Evolutionary conservation across 2,888 invertebrate species (phyloP), one percentile per base, ranked within the genome.

Genomic region (Bombyx huttoni): DNA sequence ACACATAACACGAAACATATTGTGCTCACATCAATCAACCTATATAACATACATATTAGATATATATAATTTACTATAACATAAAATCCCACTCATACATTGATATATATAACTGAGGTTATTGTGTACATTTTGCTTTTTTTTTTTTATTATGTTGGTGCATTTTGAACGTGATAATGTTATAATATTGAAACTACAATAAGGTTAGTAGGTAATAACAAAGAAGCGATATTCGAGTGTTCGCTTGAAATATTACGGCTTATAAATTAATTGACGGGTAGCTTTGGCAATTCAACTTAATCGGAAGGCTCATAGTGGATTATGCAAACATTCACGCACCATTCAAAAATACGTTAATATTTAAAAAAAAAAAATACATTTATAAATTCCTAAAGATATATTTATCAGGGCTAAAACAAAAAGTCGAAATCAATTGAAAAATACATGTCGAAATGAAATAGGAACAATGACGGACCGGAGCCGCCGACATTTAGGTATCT

Each of bases 201-300:
- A 73, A 68, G 73, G 69, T 80, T 79, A 74, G 83, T 24, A 24
- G 24, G 24, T 5, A 24, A 24, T 24, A n/a, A 24, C 83, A 76
- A 81, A 81, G 70, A 84, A 82, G 85, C 83, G 70, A 77, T 75
- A 72, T 67, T 70, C 60, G 62, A 68, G 68, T 68, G 70, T 72
- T 64, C 60, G 57, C 64, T 65, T 67, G 61, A 68, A 24, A 24
- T 5, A 24, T 24, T 24, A 73, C 74, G 59, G 75, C 82, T 81
- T 86, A 83, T 82, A 86, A 87, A 81, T 78, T 87, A 87, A 87
- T 87, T 87, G 86, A 87, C 86, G 67, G 67, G 40, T 40, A 24
- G 2, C 5, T 73, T 81, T 79, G 80, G 81, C 76, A 73, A 72
- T n/a, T 33, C 9, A 48, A 48, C 10, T 33, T 8, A 33, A 48